phyloP scores from a whole-genome alignment of 2,113 vertebrate genomes.

The Electrona antarctica region DNA sequence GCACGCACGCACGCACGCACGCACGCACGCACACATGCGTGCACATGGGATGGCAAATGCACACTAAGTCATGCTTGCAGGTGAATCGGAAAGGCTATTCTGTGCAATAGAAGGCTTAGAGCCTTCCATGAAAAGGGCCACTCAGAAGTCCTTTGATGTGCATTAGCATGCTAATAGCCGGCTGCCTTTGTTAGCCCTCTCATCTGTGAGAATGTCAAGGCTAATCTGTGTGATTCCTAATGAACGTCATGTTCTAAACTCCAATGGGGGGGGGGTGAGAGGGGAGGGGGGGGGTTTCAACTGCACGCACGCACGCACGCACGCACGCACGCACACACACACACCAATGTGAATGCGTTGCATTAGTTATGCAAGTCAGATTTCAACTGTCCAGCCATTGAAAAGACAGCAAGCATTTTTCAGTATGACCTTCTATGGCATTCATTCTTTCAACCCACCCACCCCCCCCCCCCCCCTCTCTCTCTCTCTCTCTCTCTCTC shows the following conservation, averaged over 20 bases:
- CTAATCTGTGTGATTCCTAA: slow-evolving; percentile 73
- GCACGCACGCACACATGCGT: no score
- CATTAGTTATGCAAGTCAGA: slow-evolving; percentile 55
- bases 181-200: slow-evolving; percentile 65
- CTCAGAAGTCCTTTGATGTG: slow-evolving; percentile 56
- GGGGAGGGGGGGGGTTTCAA: not conserved
- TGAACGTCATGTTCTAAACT: slow-evolving; percentile 56
- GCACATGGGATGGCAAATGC: no score
- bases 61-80: slow-evolving; percentile 11
- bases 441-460: slow-evolving; percentile 1
- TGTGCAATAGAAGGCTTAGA: slow-evolving; percentile 49
- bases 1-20: slow-evolving; percentile 1
- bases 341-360: slow-evolving; percentile 11
- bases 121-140: slow-evolving; percentile 60
- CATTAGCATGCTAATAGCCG: slow-evolving; percentile 74
- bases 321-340: no score
- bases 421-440: slow-evolving; percentile 31
- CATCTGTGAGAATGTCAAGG: slow-evolving; percentile 68
- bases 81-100: slow-evolving; percentile 48
- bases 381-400: slow-evolving; percentile 40
- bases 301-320: not conserved
- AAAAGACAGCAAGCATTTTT: slow-evolving; percentile 25
- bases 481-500: slow-evolving; percentile 20
- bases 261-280: not conserved
- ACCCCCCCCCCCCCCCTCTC: not conserved